Percentiles rank a stretch among this genome's conserved stretches.
Evolutionary conservation across 1,140 invertebrate species (phyloP).

Genomic region (Neodiprion virginianus): DNA sequence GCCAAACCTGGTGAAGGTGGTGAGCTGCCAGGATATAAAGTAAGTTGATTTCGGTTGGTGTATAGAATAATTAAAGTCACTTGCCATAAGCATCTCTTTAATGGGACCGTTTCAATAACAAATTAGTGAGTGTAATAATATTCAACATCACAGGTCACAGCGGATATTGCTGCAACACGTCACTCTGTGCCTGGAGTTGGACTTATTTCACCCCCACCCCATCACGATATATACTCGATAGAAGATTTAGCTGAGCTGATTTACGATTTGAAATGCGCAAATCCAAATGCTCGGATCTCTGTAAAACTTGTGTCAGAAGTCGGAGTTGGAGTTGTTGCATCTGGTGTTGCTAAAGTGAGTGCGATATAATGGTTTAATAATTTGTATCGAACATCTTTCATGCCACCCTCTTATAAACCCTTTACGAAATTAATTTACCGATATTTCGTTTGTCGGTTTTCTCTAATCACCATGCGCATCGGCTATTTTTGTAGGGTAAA

Average conservation of each 20-base stretch:
- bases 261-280: slow-evolving; percentile 98
- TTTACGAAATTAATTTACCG: slow-evolving; percentile 12
- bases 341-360: slow-evolving; percentile 93
- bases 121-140: slow-evolving; percentile 36
- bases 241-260: slow-evolving; percentile 98
- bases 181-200: slow-evolving; percentile 98
- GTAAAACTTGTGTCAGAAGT: slow-evolving; percentile 99
- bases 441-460: neutral
- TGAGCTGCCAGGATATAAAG: slow-evolving; percentile 87
- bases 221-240: slow-evolving; percentile 99
- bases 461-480: slow-evolving; percentile 9
- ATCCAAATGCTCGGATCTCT: slow-evolving; percentile 93
- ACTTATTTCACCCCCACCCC: slow-evolving; percentile 96
- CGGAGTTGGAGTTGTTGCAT: slow-evolving; percentile 96
- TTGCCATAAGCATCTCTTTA: slow-evolving; percentile 19
- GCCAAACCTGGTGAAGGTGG: slow-evolving; percentile 97
- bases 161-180: slow-evolving; percentile 93
- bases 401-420: slow-evolving; percentile 7
- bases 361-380: slow-evolving; percentile 10
- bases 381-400: slow-evolving; percentile 1
- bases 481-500: slow-evolving; percentile 73
- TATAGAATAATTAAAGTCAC: neutral
- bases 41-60: slow-evolving; percentile 35
- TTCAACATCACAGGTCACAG: slow-evolving; percentile 72
- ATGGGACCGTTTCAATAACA: neutral